phyloP scores from a whole-genome alignment of 2,888 invertebrate species.

The Theodoxus fluviatilis region DNA sequence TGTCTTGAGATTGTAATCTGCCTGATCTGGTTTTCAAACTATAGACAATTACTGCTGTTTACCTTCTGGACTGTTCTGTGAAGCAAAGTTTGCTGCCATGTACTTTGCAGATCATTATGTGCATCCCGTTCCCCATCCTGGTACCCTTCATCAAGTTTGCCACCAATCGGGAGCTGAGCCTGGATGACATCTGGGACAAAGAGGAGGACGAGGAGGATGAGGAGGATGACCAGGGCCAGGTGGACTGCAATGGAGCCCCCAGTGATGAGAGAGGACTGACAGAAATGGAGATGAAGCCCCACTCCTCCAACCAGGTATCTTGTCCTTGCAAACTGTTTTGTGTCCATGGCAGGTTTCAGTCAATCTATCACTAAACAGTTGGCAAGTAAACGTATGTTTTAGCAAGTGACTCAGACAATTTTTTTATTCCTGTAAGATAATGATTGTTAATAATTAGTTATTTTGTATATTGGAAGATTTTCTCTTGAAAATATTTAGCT shows the following conservation, averaged over 20 bases:
- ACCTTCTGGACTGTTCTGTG: neutral
- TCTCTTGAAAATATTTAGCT: no score
- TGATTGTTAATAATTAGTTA: no score
- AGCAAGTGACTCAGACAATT: no score
- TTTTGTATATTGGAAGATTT: no score
- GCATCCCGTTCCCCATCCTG: slow-evolving; percentile 51
- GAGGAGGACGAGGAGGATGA: slow-evolving; percentile 37
- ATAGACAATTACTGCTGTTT: neutral
- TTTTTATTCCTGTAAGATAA: no score
- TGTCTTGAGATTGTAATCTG: neutral
- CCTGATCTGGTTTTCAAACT: neutral
- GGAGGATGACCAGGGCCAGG: slow-evolving; percentile 31
- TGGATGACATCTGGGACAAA: slow-evolving; percentile 33
- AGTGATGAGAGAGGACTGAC: neutral
- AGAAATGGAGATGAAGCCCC: neutral
- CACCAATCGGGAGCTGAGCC: slow-evolving; percentile 42
- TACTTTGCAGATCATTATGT: slow-evolving; percentile 49
- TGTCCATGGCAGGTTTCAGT: no score
- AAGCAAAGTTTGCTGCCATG: neutral
- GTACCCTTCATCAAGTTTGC: slow-evolving; percentile 57
- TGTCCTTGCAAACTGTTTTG: no score
- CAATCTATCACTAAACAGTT: no score
- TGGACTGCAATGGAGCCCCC: slow-evolving; percentile 26
- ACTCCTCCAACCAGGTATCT: slow-evolving; percentile 12
- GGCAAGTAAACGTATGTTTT: no score